Evolutionary conservation across 2,888 invertebrate genomes (phyloP).

Genomic region (Drosophila kuntzei): DNA sequence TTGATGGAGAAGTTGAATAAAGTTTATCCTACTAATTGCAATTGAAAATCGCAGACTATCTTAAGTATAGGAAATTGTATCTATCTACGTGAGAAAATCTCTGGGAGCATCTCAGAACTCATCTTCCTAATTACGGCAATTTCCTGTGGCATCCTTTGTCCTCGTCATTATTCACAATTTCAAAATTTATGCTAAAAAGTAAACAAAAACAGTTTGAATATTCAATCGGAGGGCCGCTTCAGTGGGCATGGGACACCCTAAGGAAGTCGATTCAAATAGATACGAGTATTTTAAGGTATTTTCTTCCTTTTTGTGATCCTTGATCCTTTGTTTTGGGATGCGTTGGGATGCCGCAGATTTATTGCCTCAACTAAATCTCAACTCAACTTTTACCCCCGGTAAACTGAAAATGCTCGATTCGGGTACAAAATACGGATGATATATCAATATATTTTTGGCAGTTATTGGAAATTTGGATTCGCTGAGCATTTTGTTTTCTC

Average conservation of each 20-base stretch:
- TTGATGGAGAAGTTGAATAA: constrained; percentile 21
- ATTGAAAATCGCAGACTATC: neutral
- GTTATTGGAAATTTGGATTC: constrained; percentile 19
- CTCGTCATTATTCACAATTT: constrained; percentile 14
- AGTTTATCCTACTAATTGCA: neutral
- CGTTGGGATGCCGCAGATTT: constrained; percentile 72
- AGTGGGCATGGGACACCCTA: constrained; percentile 32
- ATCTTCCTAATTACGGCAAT: constrained; percentile 52
- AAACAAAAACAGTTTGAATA: constrained; percentile 46
- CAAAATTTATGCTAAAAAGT: constrained; percentile 47
- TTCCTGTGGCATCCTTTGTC: constrained; percentile 35
- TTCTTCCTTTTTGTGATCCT: constrained; percentile 49
- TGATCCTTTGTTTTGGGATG: constrained; percentile 57
- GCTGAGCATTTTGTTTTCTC: constrained; percentile 26
- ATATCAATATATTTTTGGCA: constrained; percentile 49
- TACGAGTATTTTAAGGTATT: constrained; percentile 49
- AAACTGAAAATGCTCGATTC: neutral
- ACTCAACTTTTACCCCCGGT: constrained; percentile 30
- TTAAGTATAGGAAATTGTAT: neutral
- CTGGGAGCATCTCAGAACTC: constrained; percentile 1
- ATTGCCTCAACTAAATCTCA: constrained; percentile 57
- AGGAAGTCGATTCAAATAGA: constrained; percentile 15
- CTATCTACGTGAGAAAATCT: constrained; percentile 41
- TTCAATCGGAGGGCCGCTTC: constrained; percentile 28
- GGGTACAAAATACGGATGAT: constrained; percentile 12